Evolutionary conservation across 2,888 invertebrate species (phyloP).

Genomic region (Cheilosia grossa): DNA sequence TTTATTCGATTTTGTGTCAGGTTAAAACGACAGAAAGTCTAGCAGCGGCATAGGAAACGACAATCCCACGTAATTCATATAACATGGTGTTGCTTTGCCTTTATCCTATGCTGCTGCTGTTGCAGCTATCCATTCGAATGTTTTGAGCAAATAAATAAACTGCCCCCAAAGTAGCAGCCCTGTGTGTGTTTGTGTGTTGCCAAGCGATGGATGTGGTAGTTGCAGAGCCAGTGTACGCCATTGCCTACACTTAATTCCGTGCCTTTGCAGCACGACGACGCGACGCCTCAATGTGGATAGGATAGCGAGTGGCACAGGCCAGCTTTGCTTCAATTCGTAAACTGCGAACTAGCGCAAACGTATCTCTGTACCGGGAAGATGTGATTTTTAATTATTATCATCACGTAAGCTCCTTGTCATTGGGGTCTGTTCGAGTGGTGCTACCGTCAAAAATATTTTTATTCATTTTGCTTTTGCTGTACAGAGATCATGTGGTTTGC

Average conservation of each 20-base stretch:
- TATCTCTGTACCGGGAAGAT: slow-evolving; percentile 59
- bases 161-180: slow-evolving; percentile 53
- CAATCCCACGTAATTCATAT: slow-evolving; percentile 67
- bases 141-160: slow-evolving; percentile 64
- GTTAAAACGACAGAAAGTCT: slow-evolving; percentile 72
- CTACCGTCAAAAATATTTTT: slow-evolving; percentile 20
- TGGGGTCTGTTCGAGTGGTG: slow-evolving; percentile 24
- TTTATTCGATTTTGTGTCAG: slow-evolving; percentile 57
- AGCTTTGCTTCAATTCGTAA: slow-evolving; percentile 49
- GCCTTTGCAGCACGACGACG: slow-evolving; percentile 51
- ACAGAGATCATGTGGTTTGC: slow-evolving; percentile 34
- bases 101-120: slow-evolving; percentile 28
- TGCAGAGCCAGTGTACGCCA: not conserved
- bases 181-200: slow-evolving; percentile 9
- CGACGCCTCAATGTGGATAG: slow-evolving; percentile 48
- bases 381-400: slow-evolving; percentile 61
- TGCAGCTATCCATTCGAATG: slow-evolving; percentile 49
- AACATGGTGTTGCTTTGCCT: slow-evolving; percentile 53
- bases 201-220: slow-evolving; percentile 46
- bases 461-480: not conserved
- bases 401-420: slow-evolving; percentile 55
- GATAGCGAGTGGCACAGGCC: slow-evolving; percentile 49
- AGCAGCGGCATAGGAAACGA: slow-evolving; percentile 66
- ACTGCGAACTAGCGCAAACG: slow-evolving; percentile 38
- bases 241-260: slow-evolving; percentile 39